A percentile compares a stretch with the other conserved stretches of the same genome.
Conservation (phyloP, 1,140 invertebrate genomes). For the Drosophila orena region DNA sequence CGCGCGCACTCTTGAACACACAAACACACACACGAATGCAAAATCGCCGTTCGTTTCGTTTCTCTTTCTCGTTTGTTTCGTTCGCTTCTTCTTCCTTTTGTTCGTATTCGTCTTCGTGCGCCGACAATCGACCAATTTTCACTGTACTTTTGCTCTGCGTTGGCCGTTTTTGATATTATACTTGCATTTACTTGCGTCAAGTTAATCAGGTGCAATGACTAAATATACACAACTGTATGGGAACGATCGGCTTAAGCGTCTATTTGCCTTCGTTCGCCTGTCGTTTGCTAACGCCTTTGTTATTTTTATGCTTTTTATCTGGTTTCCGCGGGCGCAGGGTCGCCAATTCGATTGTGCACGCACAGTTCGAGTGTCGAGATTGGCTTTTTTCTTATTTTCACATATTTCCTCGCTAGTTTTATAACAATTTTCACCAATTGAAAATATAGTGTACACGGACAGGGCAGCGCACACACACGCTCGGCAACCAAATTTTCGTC, state of each 20-base stretch:
- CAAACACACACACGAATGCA: slow-evolving; percentile 26
- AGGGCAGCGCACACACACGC: slow-evolving; percentile 50
- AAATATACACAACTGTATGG: slow-evolving; percentile 41
- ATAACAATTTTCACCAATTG: slow-evolving; percentile 66
- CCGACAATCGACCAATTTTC: slow-evolving; percentile 78
- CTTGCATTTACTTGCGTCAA: slow-evolving; percentile 53
- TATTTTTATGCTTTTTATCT: slow-evolving; percentile 49
- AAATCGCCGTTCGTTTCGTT: slow-evolving; percentile 65
- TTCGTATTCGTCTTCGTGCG: slow-evolving; percentile 42
- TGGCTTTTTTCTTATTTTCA: slow-evolving; percentile 42
- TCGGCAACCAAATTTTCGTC: slow-evolving; percentile 52
- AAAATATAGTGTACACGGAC: slow-evolving; percentile 63
- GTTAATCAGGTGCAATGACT: slow-evolving; percentile 40
- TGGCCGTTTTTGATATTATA: slow-evolving; percentile 44
- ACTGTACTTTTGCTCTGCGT: slow-evolving; percentile 71
- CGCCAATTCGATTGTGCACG: slow-evolving; percentile 25
- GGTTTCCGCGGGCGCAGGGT: slow-evolving; percentile 16
- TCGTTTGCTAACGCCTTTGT: slow-evolving; percentile 69
- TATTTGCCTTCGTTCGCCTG: slow-evolving; percentile 29
- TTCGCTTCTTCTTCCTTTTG: slow-evolving; percentile 51
- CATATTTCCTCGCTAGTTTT: slow-evolving; percentile 69
- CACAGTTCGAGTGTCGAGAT: slow-evolving; percentile 14
- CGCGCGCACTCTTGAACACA: slow-evolving; percentile 12
- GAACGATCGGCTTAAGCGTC: slow-evolving; percentile 42
- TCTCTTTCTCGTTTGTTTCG: slow-evolving; percentile 63